A percentile compares a stretch with the other conserved stretches of the same genome.
phyloP scores from a whole-genome alignment of 1,140 invertebrate species.

The Drosophila repletoides region DNA sequence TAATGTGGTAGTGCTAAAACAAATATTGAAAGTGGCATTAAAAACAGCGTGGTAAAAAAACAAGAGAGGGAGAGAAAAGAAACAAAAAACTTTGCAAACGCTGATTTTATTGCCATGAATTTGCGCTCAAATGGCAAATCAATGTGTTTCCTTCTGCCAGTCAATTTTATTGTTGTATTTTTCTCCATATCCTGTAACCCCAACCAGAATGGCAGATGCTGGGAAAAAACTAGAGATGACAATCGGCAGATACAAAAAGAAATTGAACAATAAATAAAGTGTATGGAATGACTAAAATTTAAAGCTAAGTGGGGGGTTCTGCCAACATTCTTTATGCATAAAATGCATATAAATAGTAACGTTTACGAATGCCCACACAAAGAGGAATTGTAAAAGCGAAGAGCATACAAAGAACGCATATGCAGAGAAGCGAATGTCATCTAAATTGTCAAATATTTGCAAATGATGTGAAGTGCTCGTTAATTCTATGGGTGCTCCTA shows the following conservation, averaged over 20 bases:
- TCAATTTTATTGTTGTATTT: slow-evolving; percentile 67
- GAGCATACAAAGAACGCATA: no score
- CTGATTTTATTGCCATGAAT: slow-evolving; percentile 78
- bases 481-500: no score
- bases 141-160: slow-evolving; percentile 74
- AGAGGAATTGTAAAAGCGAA: background rate
- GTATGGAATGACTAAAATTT: no score
- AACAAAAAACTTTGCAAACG: slow-evolving; percentile 54
- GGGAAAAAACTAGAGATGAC: no score
- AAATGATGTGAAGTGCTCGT: background rate
- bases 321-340: background rate
- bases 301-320: background rate
- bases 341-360: background rate
- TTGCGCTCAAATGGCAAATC: slow-evolving; percentile 78
- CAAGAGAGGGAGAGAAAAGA: background rate
- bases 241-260: no score
- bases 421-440: no score
- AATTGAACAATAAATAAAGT: no score
- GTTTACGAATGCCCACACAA: background rate
- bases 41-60: slow-evolving; percentile 37
- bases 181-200: slow-evolving; percentile 27
- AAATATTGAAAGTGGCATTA: slow-evolving; percentile 80
- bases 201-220: background rate
- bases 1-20: slow-evolving; percentile 54
- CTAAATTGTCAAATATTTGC: background rate